These are phyloP conservation scores for Danaus chrysippus DNA, from an alignment of 2,888 invertebrate species.

Conservation along the genomic window DNA sequence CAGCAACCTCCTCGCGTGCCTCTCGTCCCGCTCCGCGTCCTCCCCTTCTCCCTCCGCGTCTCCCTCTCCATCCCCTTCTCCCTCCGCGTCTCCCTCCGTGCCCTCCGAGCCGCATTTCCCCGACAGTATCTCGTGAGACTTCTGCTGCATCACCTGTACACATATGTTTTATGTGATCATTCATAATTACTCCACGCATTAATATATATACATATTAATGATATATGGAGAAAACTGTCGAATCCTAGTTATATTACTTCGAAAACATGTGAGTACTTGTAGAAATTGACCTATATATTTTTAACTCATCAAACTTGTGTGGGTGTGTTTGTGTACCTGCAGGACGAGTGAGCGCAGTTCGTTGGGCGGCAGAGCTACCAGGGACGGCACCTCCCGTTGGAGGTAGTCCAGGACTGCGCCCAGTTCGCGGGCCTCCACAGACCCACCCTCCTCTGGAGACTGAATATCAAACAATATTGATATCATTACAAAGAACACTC, in stretches of 20 bases:
- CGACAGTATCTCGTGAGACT: constrained; percentile 71
- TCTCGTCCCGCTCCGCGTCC: constrained; percentile 50
- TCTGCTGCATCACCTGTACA: constrained; percentile 73
- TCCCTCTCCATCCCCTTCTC: constrained; percentile 49
- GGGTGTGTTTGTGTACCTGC: constrained; percentile 47
- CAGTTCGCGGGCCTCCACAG: constrained; percentile 73
- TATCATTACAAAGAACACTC: background rate
- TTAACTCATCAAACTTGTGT: too few species aligned
- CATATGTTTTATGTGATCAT: background rate
- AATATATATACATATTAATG: background rate
- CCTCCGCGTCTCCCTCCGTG: constrained; percentile 30
- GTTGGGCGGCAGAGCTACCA: constrained; percentile 72
- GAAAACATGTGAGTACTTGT: too few species aligned
- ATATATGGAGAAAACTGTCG: background rate
- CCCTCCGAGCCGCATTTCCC: constrained; percentile 53
- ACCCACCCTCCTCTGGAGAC: constrained; percentile 38
- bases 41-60: constrained; percentile 32
- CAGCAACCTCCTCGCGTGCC: constrained; percentile 64
- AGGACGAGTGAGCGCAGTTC: constrained; percentile 72
- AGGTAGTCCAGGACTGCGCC: constrained; percentile 80
- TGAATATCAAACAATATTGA: constrained; percentile 5
- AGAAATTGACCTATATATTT: background rate
- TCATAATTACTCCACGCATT: background rate
- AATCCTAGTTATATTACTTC: too few species aligned
- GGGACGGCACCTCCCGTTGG: constrained; percentile 77